Evolutionary conservation across 2,888 invertebrate species (phyloP), one percentile per base, ranked within the genome.

Genomic region (Chelonus formosanus): DNA sequence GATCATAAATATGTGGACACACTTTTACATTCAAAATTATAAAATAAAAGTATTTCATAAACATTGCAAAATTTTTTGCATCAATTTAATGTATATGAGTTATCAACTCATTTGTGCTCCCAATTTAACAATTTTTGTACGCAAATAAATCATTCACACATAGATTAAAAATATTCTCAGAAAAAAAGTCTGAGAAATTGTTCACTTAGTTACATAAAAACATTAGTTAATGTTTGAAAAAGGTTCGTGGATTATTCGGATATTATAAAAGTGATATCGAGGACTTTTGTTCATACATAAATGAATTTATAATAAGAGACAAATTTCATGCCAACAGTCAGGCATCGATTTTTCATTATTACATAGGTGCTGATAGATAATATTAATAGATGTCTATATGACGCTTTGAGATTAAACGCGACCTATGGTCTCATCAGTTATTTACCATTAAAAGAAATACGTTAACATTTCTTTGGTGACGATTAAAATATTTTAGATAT

Each of bases 321-420:
- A 65, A 65, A 65, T 59, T 47, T 54, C 35, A 57, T 64, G 58
- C 45, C 45, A 47, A 10, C 20, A 56, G 44, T 45, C 56, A 34
- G 45, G 52, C 64, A 35, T 40, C 40, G 40, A 40, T 40, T 40
- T 40, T 40, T 40, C 40, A 40, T 40, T 40, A 40, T 71, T 31
- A 55, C 55, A 45, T 68, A 71, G 66, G 68, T 73, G 68, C 68
- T 69, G 65, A 69, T 70, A 40, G 40, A 40, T 40, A 6, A 40
- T 67, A 50, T 66, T 67, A 68, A 61, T 68, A 59, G 67, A 69
- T 67, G 68, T 71, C 60, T 65, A 64, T 53, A 63, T 52, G 59
- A 48, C 44, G 43, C 55, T 55, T 55, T 55, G 36, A 40, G 55
- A 52, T 52, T 52, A 8, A 52, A 35, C 52, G 52, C 52, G 52